Evolutionary conservation across 1,140 invertebrate species (phyloP), one percentile per base, ranked within the genome.

Genomic region (Pogonognathellus flavescens): DNA sequence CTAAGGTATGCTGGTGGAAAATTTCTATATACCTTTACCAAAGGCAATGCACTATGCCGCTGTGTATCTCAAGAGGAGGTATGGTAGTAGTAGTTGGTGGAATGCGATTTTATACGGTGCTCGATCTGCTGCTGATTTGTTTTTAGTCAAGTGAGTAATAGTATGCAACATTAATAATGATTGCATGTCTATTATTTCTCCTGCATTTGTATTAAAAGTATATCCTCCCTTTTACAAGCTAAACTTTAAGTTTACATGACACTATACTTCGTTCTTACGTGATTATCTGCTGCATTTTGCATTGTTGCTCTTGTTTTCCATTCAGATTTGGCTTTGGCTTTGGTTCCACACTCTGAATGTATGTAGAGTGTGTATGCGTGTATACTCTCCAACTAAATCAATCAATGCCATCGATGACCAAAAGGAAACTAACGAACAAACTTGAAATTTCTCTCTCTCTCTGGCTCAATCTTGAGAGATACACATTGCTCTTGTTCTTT

Each of bases 351-450:
- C 41, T 22, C n/a, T n/a, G n/a, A 41, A 41, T 16, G 1, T 20
- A 62, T 11, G 6, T 62, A 62, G 5, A 62, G 18, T 25, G 2
- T 41, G 31, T 41, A 6, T 41, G 31, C 31, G 31, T 41, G 31
- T 41, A 3, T 41, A 3, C 31, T 41, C 31, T 41, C 53, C n/a
- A 72, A 14, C 66, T 72, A 72, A 72, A 72, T 72, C 66, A 72
- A 72, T 72, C 66, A 72, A 72, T 72, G 66, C 66, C 66, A 72
- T 72, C 66, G 66, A 72, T 72, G 66, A 72, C 66, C 31, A 72
- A 72, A 72, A 72, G 25, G 66, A 72, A 72, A 72, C 66, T 72
- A 72, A 72, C 66, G 13, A 72, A 72, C 66, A 9, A 41, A n/a
- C 66, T 72, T 22, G 25, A 22, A 72, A 72, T 72, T 72, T 72